These are phyloP conservation scores for Carcinoscorpius rotundicauda DNA, from an alignment of 1,140 invertebrate genomes.

Conservation along the genomic window DNA sequence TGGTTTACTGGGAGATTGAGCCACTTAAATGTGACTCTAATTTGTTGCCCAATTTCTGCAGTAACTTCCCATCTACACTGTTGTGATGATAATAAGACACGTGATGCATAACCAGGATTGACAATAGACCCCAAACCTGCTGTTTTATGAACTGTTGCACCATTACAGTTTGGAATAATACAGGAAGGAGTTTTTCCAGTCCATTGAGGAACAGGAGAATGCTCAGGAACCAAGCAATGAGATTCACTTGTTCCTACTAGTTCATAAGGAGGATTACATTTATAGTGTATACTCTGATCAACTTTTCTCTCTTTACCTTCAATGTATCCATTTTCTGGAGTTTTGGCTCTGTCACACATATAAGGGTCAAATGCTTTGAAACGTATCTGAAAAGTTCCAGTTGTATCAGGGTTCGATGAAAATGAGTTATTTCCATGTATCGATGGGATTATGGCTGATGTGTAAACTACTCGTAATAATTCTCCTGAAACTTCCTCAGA, in stretches of 20 bases:
- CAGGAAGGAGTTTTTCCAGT: slow-evolving; percentile 14
- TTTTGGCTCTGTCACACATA: slow-evolving; percentile 12
- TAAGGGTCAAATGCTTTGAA: slow-evolving; percentile 21
- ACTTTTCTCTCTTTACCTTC: slow-evolving; percentile 15
- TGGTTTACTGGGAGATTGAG: no score
- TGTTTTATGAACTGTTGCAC: slow-evolving; percentile 1
- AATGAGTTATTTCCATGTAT: not conserved
- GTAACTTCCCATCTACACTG: slow-evolving; percentile 15
- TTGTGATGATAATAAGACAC: not conserved
- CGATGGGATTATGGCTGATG: not conserved
- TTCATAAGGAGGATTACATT: slow-evolving; percentile 19
- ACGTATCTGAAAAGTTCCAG: slow-evolving; percentile 16
- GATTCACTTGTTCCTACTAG: slow-evolving; percentile 13
- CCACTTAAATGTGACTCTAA: slow-evolving; percentile 1
- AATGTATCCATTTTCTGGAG: slow-evolving; percentile 15
- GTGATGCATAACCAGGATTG: slow-evolving; percentile 17
- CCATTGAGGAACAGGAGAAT: slow-evolving; percentile 18
- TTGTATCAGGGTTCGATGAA: slow-evolving; percentile 1
- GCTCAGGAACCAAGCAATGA: slow-evolving; percentile 10
- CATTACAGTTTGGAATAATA: slow-evolving; percentile 14
- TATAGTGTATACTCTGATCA: slow-evolving; percentile 11
- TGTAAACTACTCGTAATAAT: not conserved
- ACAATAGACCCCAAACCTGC: slow-evolving; percentile 14
- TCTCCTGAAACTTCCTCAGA: not conserved
- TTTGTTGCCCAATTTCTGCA: slow-evolving; percentile 9